These are phyloP conservation scores for Piezodorus guildinii DNA, from an alignment of 1,140 invertebrate species.

Conservation along the genomic window DNA sequence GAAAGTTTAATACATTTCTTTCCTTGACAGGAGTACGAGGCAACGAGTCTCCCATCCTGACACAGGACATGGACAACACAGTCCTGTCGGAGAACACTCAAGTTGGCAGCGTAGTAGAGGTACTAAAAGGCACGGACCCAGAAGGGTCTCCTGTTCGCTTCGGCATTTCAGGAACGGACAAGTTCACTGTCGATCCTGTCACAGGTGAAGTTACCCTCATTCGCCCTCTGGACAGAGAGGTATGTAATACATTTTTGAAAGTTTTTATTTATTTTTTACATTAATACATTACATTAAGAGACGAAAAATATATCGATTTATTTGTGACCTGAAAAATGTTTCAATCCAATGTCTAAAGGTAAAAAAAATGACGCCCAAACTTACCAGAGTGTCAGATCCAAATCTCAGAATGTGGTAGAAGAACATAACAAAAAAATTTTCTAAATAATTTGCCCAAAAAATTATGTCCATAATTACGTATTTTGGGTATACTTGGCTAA, in stretches of 20 bases:
- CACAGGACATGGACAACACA: conserved; percentile 57
- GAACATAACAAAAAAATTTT: too few species aligned
- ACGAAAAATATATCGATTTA: too few species aligned
- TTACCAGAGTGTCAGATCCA: too few species aligned
- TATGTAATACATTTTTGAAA: conserved; percentile 37
- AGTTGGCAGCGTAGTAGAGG: conserved; percentile 62
- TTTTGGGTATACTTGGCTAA: too few species aligned
- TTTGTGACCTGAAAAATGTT: too few species aligned
- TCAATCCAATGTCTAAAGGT: too few species aligned
- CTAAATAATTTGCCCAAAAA: too few species aligned
- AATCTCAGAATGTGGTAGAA: too few species aligned
- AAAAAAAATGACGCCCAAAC: too few species aligned
- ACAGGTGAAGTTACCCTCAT: conserved; percentile 66
- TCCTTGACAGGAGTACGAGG: conserved; percentile 20
- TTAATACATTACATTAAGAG: too few species aligned
- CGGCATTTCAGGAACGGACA: conserved; percentile 66
- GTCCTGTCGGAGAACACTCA: conserved; percentile 63
- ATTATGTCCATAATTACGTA: too few species aligned
- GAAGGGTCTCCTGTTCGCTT: conserved; percentile 58
- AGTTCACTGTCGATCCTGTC: conserved; percentile 59
- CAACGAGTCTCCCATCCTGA: conserved; percentile 55
- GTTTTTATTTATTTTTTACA: neutral
- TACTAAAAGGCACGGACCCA: conserved; percentile 64
- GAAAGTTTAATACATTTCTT: neutral
- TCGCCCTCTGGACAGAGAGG: conserved; percentile 71